Evolutionary conservation across 1,140 invertebrate genomes (phyloP).

Genomic region (Chionoecetes opilio): DNA sequence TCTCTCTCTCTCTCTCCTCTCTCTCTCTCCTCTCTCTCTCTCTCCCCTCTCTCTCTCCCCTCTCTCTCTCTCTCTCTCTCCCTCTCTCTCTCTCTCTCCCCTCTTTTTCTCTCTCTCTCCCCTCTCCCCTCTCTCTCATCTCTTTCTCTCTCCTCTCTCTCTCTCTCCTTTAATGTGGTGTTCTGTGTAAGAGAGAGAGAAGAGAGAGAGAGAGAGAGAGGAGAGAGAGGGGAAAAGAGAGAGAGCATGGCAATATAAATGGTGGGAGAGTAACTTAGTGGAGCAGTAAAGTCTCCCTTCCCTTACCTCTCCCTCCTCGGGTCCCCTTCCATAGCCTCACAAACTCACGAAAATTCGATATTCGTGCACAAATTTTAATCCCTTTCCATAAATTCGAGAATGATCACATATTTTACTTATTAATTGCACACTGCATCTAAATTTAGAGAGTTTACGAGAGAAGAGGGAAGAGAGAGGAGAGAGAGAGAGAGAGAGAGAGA

Average conservation of each 20-base stretch:
- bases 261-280: neutral
- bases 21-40: too few species aligned
- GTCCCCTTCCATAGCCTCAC: neutral
- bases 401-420: constrained; percentile 31
- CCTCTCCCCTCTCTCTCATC: too few species aligned
- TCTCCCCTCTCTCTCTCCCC: too few species aligned
- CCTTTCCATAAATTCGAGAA: constrained; percentile 30
- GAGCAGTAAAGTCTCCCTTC: constrained; percentile 4
- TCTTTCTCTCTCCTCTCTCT: too few species aligned
- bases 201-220: neutral
- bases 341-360: constrained; percentile 21
- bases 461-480: neutral
- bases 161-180: too few species aligned
- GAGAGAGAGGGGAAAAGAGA: constrained; percentile 33
- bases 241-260: neutral
- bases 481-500: neutral
- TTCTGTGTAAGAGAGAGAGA: too few species aligned
- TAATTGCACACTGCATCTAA: constrained; percentile 30
- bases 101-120: too few species aligned
- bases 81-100: too few species aligned
- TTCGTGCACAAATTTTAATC: constrained; percentile 21
- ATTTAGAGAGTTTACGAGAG: constrained; percentile 10
- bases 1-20: too few species aligned
- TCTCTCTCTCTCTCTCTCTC: too few species aligned
- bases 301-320: neutral